Evolutionary conservation across 2,113 vertebrate genomes (phyloP).

Genomic region (Callipepla squamata): DNA sequence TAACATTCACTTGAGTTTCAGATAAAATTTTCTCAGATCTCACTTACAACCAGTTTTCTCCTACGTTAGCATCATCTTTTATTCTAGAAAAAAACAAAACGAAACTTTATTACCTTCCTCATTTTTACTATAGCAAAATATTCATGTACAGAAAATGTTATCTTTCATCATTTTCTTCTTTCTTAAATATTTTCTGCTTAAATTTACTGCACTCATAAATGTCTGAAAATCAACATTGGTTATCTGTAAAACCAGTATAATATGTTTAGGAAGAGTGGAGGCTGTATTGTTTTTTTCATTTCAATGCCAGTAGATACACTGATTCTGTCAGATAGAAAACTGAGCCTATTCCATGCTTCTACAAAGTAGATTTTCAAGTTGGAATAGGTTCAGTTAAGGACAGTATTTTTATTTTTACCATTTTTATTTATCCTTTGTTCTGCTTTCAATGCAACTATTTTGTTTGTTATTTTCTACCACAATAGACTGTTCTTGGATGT

Average conservation of each 20-base stretch:
- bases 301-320: not conserved
- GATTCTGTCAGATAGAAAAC: not conserved
- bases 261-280: not conserved
- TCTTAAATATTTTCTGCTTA: too few species aligned
- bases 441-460: not conserved
- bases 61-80: not conserved
- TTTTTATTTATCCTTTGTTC: not conserved
- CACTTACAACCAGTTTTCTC: not conserved
- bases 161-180: not conserved
- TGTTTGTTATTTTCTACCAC: not conserved
- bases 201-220: not conserved
- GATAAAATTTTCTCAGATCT: not conserved
- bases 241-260: not conserved
- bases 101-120: not conserved
- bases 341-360: not conserved
- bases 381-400: not conserved
- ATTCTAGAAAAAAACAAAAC: not conserved
- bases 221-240: not conserved
- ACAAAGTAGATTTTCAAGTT: not conserved
- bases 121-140: not conserved
- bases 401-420: not conserved
- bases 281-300: not conserved
- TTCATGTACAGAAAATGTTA: not conserved
- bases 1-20: not conserved
- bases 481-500: not conserved